Percentiles rank a stretch among this genome's conserved stretches.
phyloP scores from a whole-genome alignment of 2,888 invertebrate species.

The Sesia apiformis region DNA sequence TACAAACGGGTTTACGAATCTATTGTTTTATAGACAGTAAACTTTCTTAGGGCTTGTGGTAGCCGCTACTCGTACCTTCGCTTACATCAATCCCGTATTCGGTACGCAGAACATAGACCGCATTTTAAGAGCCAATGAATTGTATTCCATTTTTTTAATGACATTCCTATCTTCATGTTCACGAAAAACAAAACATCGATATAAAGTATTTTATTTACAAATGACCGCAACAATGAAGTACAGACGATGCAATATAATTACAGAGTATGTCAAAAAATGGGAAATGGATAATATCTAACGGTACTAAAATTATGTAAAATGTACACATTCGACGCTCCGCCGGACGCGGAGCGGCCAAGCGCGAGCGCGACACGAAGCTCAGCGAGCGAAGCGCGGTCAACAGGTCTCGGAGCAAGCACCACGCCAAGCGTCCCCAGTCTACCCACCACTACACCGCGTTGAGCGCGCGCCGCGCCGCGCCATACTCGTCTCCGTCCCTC shows the following conservation, averaged over 20 bases:
- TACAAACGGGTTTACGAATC: no score
- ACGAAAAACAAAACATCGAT: constrained; percentile 28
- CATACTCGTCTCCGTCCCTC: constrained; percentile 70
- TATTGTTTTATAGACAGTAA: no score
- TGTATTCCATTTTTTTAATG: no score
- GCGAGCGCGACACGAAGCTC: constrained; percentile 32
- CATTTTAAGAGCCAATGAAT: no score
- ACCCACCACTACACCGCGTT: constrained; percentile 78
- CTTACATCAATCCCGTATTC: no score
- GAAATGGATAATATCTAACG: constrained; percentile 71
- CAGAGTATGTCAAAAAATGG: constrained; percentile 70
- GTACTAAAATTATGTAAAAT: constrained; percentile 57
- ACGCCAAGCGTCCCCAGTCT: constrained; percentile 6
- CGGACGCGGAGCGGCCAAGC: constrained; percentile 1
- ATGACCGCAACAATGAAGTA: constrained; percentile 76
- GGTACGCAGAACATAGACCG: no score
- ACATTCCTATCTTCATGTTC: background rate
- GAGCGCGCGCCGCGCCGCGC: constrained; percentile 79
- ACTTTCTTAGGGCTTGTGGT: no score
- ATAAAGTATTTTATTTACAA: constrained; percentile 76
- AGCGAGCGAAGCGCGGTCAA: constrained; percentile 19
- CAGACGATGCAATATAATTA: constrained; percentile 73
- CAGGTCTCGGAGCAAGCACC: constrained; percentile 17
- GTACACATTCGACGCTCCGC: constrained; percentile 38
- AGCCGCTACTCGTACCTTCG: no score